A percentile compares a stretch with the other conserved stretches of the same genome.
phyloP scores from a whole-genome alignment of 1,140 invertebrate species.

The Protaetia brevitarsis region DNA sequence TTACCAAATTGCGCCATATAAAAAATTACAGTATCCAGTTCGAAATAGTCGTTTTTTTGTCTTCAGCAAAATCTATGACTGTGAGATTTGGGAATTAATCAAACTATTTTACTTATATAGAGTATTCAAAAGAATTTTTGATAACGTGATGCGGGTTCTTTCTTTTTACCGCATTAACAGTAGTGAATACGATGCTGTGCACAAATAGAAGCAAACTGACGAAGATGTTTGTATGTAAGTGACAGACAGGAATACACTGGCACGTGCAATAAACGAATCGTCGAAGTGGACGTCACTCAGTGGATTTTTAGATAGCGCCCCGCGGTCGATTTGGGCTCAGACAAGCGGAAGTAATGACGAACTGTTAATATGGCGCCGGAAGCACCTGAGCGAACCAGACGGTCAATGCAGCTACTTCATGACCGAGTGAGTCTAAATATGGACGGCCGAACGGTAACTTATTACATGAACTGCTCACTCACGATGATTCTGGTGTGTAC shows the following conservation, averaged over 20 bases:
- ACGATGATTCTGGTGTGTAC: background rate
- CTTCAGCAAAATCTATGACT: no score
- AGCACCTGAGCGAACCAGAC: background rate
- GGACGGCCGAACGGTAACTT: background rate
- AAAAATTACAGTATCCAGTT: no score
- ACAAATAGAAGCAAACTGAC: background rate
- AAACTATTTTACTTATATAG: no score
- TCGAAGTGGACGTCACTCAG: constrained; percentile 6
- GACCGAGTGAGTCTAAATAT: background rate
- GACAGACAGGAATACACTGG: background rate
- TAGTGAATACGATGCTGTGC: no score
- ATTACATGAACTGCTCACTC: background rate
- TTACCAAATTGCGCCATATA: no score
- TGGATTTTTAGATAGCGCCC: constrained; percentile 6
- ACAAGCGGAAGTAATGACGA: constrained; percentile 15
- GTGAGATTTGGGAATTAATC: no score
- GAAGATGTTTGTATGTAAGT: constrained; percentile 8
- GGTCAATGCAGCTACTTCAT: background rate
- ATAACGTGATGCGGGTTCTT: no score
- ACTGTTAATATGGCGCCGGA: constrained; percentile 13
- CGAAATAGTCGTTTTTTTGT: no score
- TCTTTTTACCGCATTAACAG: no score
- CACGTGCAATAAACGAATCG: constrained; percentile 6
- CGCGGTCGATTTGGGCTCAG: background rate
- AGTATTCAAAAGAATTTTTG: no score